Conservation (phyloP, 2,888 invertebrate species). For the Orchesella flavescens region DNA sequence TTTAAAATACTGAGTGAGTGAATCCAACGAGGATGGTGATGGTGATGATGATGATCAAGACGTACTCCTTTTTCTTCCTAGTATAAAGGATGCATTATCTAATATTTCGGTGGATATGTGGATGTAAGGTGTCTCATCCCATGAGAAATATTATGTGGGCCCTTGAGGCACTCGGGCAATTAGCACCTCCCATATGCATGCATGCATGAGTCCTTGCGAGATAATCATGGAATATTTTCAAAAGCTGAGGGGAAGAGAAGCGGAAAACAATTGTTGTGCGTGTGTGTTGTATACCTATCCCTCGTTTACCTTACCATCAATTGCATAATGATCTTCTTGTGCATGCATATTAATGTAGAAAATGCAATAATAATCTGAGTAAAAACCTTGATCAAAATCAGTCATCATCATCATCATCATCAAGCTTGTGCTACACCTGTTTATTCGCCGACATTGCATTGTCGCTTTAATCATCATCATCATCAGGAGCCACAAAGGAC, state of each 20-base stretch:
- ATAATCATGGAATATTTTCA: neutral
- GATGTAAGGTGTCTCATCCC: too few species aligned
- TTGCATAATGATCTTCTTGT: constrained; percentile 35
- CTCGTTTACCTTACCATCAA: neutral
- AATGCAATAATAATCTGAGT: too few species aligned
- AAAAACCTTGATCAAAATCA: neutral
- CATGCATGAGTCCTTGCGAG: neutral
- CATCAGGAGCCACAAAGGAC: neutral
- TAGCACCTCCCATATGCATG: constrained; percentile 54
- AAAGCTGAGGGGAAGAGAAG: neutral
- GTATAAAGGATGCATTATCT: too few species aligned
- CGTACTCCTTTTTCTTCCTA: neutral
- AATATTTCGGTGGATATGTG: too few species aligned
- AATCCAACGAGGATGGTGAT: neutral
- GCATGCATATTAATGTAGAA: neutral
- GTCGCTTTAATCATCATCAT: constrained; percentile 15
- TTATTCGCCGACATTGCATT: neutral
- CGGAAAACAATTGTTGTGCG: neutral
- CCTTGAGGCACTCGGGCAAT: constrained; percentile 53
- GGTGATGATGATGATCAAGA: neutral
- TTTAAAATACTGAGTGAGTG: neutral
- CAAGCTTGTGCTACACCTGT: neutral
- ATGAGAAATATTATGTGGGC: neutral
- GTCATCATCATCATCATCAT: constrained; percentile 10
- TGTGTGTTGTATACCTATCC: neutral